A percentile compares a stretch with the other conserved stretches of the same genome.
phyloP scores from a whole-genome alignment of 2,888 invertebrate species.

The Eupeodes luniger region DNA sequence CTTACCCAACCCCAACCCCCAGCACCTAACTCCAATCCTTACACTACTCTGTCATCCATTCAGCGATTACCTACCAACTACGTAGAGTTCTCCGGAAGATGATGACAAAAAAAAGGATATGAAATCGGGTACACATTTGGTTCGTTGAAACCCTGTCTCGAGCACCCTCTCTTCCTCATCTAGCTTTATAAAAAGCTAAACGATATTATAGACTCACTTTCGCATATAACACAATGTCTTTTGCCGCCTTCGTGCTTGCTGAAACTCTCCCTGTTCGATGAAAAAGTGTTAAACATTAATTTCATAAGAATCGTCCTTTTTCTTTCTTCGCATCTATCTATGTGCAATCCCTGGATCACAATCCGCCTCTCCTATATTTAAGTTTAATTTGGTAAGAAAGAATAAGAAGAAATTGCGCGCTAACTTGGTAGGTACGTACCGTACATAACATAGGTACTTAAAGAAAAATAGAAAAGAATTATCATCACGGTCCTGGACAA shows the following conservation, averaged over 20 bases:
- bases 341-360: slow-evolving; percentile 57
- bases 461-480: slow-evolving; percentile 6
- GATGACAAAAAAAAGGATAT: slow-evolving; percentile 25
- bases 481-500: slow-evolving; percentile 20
- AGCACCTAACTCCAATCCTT: no score
- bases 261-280: slow-evolving; percentile 45
- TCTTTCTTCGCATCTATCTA: slow-evolving; percentile 17
- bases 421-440: background rate
- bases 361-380: slow-evolving; percentile 32
- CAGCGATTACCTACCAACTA: slow-evolving; percentile 29
- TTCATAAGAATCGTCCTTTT: slow-evolving; percentile 56
- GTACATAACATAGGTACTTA: no score
- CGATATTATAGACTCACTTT: slow-evolving; percentile 69
- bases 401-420: background rate
- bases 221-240: slow-evolving; percentile 31
- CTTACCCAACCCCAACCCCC: no score
- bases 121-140: slow-evolving; percentile 34
- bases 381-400: slow-evolving; percentile 64
- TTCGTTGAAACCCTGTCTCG: background rate
- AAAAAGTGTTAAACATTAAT: slow-evolving; percentile 75
- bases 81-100: slow-evolving; percentile 3
- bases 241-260: slow-evolving; percentile 3
- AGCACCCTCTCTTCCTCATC: background rate
- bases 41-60: slow-evolving; percentile 7
- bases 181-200: slow-evolving; percentile 41